phyloP scores from a whole-genome alignment of 2,888 invertebrate genomes.

The Steinernema hermaphroditum region DNA sequence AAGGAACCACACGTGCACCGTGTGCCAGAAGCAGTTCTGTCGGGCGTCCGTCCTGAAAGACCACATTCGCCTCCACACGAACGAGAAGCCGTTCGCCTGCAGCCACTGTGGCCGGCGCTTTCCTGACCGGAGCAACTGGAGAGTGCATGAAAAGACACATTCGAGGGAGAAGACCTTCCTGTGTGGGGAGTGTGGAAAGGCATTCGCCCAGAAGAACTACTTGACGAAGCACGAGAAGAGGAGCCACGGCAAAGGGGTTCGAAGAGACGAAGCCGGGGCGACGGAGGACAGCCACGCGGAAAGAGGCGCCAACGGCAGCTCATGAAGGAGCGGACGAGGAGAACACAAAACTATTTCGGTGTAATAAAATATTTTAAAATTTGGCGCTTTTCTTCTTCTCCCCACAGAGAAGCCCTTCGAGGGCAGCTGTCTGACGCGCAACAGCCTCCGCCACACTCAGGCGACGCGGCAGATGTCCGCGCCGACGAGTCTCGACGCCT shows the following conservation, averaged over 20 bases:
- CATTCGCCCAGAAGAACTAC: background rate
- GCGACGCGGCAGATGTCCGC: background rate
- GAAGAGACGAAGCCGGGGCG: no score
- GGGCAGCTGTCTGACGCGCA: background rate
- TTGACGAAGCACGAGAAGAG: background rate
- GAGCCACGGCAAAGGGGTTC: no score
- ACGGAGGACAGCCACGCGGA: no score
- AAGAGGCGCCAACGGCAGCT: background rate
- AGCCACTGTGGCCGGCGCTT: background rate
- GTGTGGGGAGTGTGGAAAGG: background rate
- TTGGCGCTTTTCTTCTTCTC: no score
- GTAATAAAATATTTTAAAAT: no score
- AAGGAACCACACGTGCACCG: background rate
- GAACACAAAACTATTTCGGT: background rate
- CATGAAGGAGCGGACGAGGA: no score
- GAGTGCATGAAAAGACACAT: background rate
- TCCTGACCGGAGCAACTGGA: background rate
- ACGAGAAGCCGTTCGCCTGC: constrained; percentile 1
- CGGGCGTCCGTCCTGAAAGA: background rate
- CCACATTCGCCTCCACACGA: constrained; percentile 3
- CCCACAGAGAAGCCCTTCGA: background rate
- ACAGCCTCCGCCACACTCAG: background rate
- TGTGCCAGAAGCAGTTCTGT: background rate
- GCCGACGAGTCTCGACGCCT: background rate
- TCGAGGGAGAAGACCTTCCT: background rate